Conservation (phyloP, 2,113 vertebrate species). For the Ptyas mucosa region DNA sequence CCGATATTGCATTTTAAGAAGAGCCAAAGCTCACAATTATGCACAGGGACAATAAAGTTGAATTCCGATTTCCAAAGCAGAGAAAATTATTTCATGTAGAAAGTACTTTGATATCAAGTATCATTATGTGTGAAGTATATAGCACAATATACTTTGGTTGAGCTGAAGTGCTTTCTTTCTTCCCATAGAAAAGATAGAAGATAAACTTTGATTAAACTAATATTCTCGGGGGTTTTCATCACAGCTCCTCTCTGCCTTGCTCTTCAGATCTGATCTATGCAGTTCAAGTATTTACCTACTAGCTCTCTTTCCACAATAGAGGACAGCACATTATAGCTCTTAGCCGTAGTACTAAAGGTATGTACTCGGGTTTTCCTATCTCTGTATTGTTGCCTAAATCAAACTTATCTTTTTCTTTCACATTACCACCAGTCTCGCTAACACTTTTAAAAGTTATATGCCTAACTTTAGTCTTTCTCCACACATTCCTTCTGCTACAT, state of each 20-base stretch:
- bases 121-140: neutral
- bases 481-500: neutral
- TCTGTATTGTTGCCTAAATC: neutral
- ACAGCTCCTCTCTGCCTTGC: neutral
- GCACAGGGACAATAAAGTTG: neutral
- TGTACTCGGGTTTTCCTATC: neutral
- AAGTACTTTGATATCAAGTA: neutral
- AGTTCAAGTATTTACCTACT: neutral
- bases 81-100: neutral
- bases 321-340: neutral
- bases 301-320: neutral
- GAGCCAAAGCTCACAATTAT: neutral
- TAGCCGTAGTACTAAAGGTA: neutral
- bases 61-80: neutral
- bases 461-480: neutral
- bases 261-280: neutral
- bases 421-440: neutral
- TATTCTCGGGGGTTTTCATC: neutral
- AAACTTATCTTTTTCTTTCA: neutral
- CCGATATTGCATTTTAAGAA: neutral
- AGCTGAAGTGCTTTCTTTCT: neutral
- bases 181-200: neutral
- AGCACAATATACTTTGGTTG: neutral
- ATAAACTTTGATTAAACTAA: neutral
- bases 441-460: neutral